Evolutionary conservation across 2,888 invertebrate species (phyloP).

Genomic region (Tupiocoris notatus): DNA sequence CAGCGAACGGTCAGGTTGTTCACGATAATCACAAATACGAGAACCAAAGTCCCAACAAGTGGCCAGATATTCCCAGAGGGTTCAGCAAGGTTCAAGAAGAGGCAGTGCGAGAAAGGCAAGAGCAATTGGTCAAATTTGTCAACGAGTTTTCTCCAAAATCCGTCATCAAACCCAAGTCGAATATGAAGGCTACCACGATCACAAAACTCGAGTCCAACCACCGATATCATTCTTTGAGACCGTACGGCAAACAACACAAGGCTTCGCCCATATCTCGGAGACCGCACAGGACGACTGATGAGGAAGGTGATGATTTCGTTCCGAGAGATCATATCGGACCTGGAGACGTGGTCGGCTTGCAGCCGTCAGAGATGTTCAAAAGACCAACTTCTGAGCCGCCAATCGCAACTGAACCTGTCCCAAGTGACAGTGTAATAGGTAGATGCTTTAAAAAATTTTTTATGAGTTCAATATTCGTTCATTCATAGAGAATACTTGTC

Average conservation of each 20-base stretch:
- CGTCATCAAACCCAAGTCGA: background rate
- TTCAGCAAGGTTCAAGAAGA: conserved; percentile 12
- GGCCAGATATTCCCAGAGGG: background rate
- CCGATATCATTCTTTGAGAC: background rate
- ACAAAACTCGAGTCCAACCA: background rate
- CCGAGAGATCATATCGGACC: conserved; percentile 8
- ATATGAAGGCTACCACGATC: background rate
- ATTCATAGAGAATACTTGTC: too few relatives aligned
- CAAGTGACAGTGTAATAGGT: conserved; percentile 3
- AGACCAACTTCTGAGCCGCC: background rate
- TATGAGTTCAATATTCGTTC: too few relatives aligned
- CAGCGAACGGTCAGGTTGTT: background rate
- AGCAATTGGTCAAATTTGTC: conserved; percentile 9
- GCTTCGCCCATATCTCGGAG: background rate
- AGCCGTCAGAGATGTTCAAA: conserved; percentile 21
- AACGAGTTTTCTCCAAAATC: background rate
- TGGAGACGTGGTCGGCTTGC: conserved; percentile 8
- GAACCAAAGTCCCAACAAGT: background rate
- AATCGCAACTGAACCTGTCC: background rate
- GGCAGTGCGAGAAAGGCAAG: conserved; percentile 15
- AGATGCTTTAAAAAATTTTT: too few relatives aligned
- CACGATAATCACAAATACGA: conserved; percentile 16
- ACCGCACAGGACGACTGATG: background rate
- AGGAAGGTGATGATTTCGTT: background rate
- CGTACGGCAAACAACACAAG: background rate